phyloP scores from a whole-genome alignment of 2,797 vertebrate genomes.

The Pipistrellus pygmaeus region DNA sequence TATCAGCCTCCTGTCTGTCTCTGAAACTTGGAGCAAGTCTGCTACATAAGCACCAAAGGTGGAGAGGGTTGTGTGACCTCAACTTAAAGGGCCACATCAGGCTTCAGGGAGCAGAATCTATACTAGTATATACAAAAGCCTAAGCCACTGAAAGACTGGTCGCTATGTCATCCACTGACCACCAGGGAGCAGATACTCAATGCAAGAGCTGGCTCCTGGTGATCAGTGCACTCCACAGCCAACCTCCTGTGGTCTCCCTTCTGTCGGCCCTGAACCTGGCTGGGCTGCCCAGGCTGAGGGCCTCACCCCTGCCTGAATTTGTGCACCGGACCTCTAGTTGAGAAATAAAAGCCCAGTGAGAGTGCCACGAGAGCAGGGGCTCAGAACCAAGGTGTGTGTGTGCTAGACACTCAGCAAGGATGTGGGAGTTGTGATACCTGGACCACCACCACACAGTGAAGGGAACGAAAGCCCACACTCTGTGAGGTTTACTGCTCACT shows the following conservation, averaged over 20 bases:
- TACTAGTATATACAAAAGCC: no score
- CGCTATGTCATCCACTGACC: no score
- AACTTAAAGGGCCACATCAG: background rate
- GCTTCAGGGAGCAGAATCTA: background rate
- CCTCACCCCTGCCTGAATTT: no score
- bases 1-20: background rate
- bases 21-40: background rate
- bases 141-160: no score
- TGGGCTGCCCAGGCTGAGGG: no score
- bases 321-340: no score
- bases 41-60: background rate
- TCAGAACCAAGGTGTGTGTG: background rate
- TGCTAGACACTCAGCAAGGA: background rate
- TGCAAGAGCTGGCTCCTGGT: no score
- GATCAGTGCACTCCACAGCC: no score
- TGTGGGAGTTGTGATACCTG: accelerated
- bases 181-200: no score
- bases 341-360: background rate
- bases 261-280: no score
- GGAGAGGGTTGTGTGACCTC: background rate
- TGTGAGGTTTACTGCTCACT: background rate
- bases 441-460: background rate
- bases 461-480: background rate
- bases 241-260: no score
- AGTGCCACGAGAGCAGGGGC: background rate